These are phyloP conservation scores for Hemicentrotus pulcherrimus DNA, from an alignment of 35 echinoderm and acorn worm species.

Conservation along the genomic window DNA sequence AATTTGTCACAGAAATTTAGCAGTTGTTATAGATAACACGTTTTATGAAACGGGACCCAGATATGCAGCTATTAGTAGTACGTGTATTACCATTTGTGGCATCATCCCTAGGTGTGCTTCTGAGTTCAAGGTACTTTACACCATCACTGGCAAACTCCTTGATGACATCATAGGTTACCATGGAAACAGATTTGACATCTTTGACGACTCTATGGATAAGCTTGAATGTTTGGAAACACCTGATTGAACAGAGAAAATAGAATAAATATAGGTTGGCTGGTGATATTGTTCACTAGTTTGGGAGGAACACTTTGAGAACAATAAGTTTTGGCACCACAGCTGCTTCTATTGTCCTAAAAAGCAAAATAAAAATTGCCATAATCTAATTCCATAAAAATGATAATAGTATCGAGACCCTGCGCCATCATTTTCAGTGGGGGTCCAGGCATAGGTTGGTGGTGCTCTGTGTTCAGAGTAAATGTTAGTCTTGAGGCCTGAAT, in stretches of 20 bases:
- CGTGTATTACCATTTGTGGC: constrained; percentile 65
- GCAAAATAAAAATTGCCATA: background rate
- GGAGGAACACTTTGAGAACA: too few relatives aligned
- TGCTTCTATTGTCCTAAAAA: too few relatives aligned
- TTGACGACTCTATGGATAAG: constrained; percentile 77
- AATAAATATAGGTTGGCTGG: background rate
- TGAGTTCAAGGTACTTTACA: constrained; percentile 83
- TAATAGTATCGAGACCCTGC: too few relatives aligned
- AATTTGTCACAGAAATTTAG: too few relatives aligned
- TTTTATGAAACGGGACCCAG: too few relatives aligned
- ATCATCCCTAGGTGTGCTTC: constrained; percentile 86
- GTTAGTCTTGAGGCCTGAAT: background rate
- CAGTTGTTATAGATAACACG: too few relatives aligned
- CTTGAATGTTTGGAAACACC: constrained; percentile 88
- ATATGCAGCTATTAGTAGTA: background rate
- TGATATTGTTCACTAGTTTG: background rate
- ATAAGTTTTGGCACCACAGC: too few relatives aligned
- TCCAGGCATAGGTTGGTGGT: background rate
- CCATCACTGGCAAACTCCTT: constrained; percentile 90
- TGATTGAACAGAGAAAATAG: constrained; percentile 48
- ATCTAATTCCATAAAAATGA: background rate
- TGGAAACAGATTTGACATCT: constrained; percentile 82
- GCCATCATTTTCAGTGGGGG: background rate
- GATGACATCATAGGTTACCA: constrained; percentile 91
- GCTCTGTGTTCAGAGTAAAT: background rate